Conservation (phyloP, 1,140 invertebrate species). For the Drosophila chauvacae region DNA sequence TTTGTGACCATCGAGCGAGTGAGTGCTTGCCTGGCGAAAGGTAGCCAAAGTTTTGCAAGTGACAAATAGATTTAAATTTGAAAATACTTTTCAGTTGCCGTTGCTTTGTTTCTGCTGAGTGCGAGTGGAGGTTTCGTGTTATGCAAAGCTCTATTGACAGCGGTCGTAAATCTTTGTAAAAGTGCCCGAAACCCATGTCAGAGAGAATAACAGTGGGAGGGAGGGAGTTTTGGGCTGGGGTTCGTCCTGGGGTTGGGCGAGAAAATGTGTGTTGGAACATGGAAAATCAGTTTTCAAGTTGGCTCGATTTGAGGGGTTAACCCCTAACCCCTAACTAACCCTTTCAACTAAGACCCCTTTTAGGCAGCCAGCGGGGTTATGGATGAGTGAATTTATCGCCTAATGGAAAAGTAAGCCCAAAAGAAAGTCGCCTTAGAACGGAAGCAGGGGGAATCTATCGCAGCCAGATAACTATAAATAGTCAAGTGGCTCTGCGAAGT, state of each 20-base stretch:
- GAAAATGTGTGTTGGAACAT: constrained; percentile 56
- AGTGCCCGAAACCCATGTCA: constrained; percentile 72
- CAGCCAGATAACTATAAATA: constrained; percentile 38
- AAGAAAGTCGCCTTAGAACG: constrained; percentile 3
- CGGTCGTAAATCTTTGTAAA: constrained; percentile 78
- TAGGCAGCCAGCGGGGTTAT: constrained; percentile 8
- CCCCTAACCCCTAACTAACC: constrained; percentile 40
- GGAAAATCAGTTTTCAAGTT: constrained; percentile 70
- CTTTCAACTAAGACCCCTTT: constrained; percentile 16
- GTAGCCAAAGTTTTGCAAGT: constrained; percentile 79
- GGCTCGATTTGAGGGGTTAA: constrained; percentile 40
- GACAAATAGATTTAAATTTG: constrained; percentile 83
- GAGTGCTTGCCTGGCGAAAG: constrained; percentile 51
- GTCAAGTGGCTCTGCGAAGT: constrained; percentile 6
- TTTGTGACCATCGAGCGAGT: constrained; percentile 41
- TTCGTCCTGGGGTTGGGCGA: constrained; percentile 33
- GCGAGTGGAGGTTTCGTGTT: constrained; percentile 49
- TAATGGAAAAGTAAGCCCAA: constrained; percentile 50
- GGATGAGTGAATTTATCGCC: constrained; percentile 40
- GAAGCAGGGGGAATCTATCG: not conserved
- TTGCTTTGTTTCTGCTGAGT: constrained; percentile 24
- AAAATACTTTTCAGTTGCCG: constrained; percentile 72
- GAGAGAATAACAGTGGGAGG: constrained; percentile 5
- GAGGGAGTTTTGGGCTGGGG: not conserved
- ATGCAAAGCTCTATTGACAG: constrained; percentile 82